Evolutionary conservation across 2,113 vertebrate genomes (phyloP).

Genomic region (Hemiscyllium ocellatum): DNA sequence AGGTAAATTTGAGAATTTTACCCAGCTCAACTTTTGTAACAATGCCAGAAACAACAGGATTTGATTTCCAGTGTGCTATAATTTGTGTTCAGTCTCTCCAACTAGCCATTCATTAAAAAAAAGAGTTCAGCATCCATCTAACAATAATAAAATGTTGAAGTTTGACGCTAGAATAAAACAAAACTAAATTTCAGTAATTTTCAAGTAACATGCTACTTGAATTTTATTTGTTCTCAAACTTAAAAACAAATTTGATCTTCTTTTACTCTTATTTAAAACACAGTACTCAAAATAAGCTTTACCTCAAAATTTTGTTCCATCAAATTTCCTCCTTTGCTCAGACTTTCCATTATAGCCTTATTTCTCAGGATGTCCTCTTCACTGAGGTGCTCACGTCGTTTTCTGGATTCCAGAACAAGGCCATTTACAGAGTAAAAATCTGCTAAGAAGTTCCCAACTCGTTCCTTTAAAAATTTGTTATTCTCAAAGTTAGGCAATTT

Average conservation of each 20-base stretch:
- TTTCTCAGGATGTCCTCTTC: constrained; percentile 97
- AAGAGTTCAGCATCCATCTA: neutral
- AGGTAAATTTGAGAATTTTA: too few relatives aligned
- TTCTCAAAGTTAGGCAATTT: neutral
- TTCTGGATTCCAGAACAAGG: constrained; percentile 90
- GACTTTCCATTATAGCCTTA: constrained; percentile 98
- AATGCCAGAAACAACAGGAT: too few relatives aligned
- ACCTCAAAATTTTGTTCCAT: constrained; percentile 97
- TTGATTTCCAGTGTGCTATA: neutral
- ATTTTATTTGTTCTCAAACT: neutral
- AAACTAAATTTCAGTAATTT: neutral
- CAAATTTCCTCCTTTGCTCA: constrained; percentile 93
- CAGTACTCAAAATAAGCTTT: constrained; percentile 16
- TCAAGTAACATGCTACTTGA: neutral
- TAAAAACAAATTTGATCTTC: neutral
- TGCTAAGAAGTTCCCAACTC: constrained; percentile 92
- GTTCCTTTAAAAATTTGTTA: constrained; percentile 62
- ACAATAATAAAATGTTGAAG: neutral
- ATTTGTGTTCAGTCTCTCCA: neutral
- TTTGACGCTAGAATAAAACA: neutral
- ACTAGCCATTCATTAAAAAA: neutral
- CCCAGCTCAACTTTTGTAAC: too few relatives aligned
- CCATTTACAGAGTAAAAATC: constrained; percentile 96
- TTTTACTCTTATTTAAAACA: neutral
- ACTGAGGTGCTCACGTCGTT: constrained; percentile 91